Evolutionary conservation across 2,113 vertebrate species (phyloP).

Genomic region (Sphyrna mokarran): DNA sequence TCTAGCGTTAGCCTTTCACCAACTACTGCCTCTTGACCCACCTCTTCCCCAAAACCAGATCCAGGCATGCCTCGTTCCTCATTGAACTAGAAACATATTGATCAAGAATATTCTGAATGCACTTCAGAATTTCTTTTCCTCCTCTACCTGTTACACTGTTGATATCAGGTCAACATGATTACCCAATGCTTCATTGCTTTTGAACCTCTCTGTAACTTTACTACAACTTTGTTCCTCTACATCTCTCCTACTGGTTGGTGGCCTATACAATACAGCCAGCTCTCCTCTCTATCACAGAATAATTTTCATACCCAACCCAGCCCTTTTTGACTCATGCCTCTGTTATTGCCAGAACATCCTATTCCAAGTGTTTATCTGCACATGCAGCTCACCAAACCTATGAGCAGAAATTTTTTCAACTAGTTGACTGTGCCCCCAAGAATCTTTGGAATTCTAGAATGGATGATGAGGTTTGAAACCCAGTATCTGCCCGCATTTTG

Average conservation of each 20-base stretch:
- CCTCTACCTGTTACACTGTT: neutral
- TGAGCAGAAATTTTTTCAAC: too few relatives aligned
- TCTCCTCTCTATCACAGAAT: too few relatives aligned
- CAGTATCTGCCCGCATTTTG: too few relatives aligned
- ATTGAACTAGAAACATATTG: neutral
- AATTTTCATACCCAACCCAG: too few relatives aligned
- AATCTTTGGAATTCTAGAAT: too few relatives aligned
- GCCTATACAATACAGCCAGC: too few relatives aligned
- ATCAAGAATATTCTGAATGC: neutral
- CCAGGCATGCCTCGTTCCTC: neutral
- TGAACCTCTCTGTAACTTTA: neutral
- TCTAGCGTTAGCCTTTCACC: neutral
- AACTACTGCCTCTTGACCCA: neutral
- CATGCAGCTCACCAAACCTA: too few relatives aligned
- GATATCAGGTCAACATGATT: neutral
- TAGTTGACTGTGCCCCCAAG: too few relatives aligned
- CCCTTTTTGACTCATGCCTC: too few relatives aligned
- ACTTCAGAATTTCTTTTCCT: neutral
- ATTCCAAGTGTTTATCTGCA: too few relatives aligned
- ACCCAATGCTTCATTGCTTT: neutral
- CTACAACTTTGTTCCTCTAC: neutral
- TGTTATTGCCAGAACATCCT: too few relatives aligned
- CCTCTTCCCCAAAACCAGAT: neutral
- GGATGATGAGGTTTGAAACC: too few relatives aligned
- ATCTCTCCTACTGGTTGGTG: neutral